Conservation (phyloP, 37 sponge, comb jelly and placozoan genomes). For the Cliona cf. orientalis region DNA sequence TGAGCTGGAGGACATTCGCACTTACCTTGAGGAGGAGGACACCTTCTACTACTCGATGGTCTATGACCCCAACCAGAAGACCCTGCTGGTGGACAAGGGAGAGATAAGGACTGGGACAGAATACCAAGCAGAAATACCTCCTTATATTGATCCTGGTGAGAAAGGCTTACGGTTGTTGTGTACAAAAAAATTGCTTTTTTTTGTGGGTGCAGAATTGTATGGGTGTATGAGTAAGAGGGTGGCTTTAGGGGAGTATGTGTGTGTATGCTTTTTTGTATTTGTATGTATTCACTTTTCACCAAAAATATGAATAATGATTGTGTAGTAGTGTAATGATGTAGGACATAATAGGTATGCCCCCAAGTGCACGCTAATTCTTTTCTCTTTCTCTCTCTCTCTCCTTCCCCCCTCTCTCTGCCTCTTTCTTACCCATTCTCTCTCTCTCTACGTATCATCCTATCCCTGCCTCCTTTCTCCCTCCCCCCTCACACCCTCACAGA, state of each 20-base stretch:
- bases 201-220: background rate
- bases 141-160: conserved; percentile 41
- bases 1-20: conserved; percentile 80
- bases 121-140: conserved; percentile 88
- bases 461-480: too few species aligned
- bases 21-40: conserved; percentile 87
- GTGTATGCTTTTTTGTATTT: too few species aligned
- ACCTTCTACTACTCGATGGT: conserved; percentile 94
- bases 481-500: conserved; percentile 2
- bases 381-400: background rate
- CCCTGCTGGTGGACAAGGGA: conserved; percentile 90
- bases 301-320: too few species aligned
- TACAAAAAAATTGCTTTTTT: background rate
- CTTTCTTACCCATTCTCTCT: background rate
- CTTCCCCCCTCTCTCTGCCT: background rate
- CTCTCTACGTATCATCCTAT: too few species aligned
- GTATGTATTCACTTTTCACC: too few species aligned
- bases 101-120: conserved; percentile 86
- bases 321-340: too few species aligned
- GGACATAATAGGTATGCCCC: too few species aligned
- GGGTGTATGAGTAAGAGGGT: background rate
- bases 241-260: too few species aligned
- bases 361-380: too few species aligned
- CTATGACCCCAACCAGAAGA: conserved; percentile 90
- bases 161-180: background rate